These are phyloP conservation scores for Bombus breviceps DNA, from an alignment of 1,140 invertebrate genomes.

Conservation along the genomic window DNA sequence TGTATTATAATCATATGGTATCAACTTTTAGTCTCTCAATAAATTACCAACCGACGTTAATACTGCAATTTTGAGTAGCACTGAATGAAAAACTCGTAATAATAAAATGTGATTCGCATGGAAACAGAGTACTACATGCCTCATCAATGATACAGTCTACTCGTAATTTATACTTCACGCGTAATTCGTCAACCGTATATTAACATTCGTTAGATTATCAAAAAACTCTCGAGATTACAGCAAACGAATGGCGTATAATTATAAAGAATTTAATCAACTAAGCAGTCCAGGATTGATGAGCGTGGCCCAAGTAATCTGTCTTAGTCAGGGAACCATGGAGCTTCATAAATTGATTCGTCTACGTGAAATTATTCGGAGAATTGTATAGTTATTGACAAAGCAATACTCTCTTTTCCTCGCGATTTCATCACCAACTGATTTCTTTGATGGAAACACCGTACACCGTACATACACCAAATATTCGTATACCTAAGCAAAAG, in stretches of 20 bases:
- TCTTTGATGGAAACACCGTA: background rate
- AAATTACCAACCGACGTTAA: background rate
- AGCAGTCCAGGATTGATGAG: background rate
- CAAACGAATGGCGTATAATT: constrained; percentile 7
- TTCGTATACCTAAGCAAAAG: background rate
- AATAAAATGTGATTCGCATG: background rate
- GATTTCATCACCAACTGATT: background rate
- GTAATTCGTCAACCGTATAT: background rate
- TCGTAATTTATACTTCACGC: background rate
- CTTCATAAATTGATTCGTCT: constrained; percentile 57
- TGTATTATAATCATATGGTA: background rate
- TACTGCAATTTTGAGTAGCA: background rate
- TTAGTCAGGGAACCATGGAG: constrained; percentile 10
- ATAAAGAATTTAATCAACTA: constrained; percentile 39
- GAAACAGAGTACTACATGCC: background rate
- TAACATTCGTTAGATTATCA: background rate
- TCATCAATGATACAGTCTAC: background rate
- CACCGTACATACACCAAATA: background rate
- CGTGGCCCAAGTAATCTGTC: constrained; percentile 8
- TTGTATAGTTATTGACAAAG: constrained; percentile 46
- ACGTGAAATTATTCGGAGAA: constrained; percentile 50
- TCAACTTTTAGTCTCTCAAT: too few relatives aligned
- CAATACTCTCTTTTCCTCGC: background rate
- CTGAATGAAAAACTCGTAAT: background rate
- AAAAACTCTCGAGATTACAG: background rate